Evolutionary conservation across 2,113 vertebrate species (phyloP).

Genomic region (Indri indri): DNA sequence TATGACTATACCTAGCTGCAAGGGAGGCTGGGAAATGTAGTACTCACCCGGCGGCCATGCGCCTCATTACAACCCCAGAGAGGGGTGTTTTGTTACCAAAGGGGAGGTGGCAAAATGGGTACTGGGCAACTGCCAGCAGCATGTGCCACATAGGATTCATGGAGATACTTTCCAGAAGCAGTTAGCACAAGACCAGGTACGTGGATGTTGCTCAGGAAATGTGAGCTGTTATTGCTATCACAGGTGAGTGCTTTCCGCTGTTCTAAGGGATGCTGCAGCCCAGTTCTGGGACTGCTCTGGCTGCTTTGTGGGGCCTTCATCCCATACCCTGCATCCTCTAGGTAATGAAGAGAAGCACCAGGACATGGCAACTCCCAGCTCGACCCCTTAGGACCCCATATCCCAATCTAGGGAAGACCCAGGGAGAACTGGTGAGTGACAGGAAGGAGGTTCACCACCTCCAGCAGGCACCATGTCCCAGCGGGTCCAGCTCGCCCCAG

Average conservation of each 20-base stretch:
- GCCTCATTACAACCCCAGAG: not conserved
- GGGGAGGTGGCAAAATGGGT: not conserved
- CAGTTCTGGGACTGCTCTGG: not conserved
- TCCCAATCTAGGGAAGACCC: not conserved
- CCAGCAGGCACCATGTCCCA: rapidly evolving
- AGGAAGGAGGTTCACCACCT: not conserved
- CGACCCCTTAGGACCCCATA: not conserved
- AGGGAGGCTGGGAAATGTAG: slow-evolving; percentile 56
- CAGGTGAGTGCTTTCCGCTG: not conserved
- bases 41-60: not conserved
- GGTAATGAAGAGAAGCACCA: not conserved
- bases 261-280: not conserved
- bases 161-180: not conserved
- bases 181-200: not conserved
- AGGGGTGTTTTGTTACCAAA: not conserved
- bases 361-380: not conserved
- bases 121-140: not conserved
- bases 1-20: not conserved
- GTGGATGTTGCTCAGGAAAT: not conserved
- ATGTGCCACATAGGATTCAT: not conserved
- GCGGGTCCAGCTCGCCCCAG: not conserved
- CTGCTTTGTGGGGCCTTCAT: not conserved
- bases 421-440: not conserved
- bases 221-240: not conserved
- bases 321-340: not conserved